Evolutionary conservation across 2,113 vertebrate genomes (phyloP), one percentile per base, ranked within the genome.

Genomic region (Ophiodon elongatus): DNA sequence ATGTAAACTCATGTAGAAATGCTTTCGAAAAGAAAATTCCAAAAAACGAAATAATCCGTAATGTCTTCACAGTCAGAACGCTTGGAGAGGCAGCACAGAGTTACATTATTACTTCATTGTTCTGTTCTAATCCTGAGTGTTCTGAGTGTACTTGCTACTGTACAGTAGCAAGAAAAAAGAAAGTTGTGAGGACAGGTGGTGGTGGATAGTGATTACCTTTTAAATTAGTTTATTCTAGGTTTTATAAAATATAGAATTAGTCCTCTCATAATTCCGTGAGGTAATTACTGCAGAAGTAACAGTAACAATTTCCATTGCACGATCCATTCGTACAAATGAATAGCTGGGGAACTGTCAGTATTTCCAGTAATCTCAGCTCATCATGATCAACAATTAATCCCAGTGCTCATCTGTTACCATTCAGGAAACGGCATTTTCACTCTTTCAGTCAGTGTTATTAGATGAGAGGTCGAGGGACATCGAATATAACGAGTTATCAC

Each of bases 291-390:
- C 21, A 65, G 47, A 56, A 67, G 63, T 64, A 50, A 60, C 27
- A 74, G 76, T 72, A 79, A 88, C 25, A 60, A 57, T 89, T 88
- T 87, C 84, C 88, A 87, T 67, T 54, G 15, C 77, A 83, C 0
- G 39, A 77, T 62, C 33, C 79, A 73, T 82, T n/a, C 15, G 76
- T 73, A 25, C 50, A 79, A 83, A 90, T 76, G 45, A 79, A 72
- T 76, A 70, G 69, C 60, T 79, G 71, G 63, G 67, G 70, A 73
- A 59, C 23, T 1, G 60, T 89, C 84, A 85, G 68, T 69, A 47
- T 88, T 93, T 92, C 89, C 89, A 89, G 57, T 75, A 78, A 86
- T 89, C 35, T 37, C 72, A 70, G 52, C 69, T 85, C 81, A 79
- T 80, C 63, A 79, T 82, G 27, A 85, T 87, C 60, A 83, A 39